Evolutionary conservation across 2,113 vertebrate genomes (phyloP).

Genomic region (Mionectes macconnelli): DNA sequence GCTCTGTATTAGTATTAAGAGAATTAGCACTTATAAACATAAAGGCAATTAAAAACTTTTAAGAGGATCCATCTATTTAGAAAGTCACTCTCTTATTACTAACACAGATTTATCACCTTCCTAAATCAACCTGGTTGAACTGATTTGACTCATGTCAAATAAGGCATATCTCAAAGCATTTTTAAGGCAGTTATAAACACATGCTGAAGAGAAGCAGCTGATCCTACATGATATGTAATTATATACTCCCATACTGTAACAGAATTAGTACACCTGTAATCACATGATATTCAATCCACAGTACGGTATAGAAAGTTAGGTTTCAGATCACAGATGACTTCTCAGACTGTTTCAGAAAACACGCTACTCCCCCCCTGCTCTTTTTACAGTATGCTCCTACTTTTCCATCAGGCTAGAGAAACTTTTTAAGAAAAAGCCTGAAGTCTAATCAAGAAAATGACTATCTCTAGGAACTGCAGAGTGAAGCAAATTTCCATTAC

Average conservation of each 20-base stretch:
- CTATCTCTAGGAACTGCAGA: neutral
- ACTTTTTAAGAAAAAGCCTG: neutral
- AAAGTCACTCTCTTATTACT: neutral
- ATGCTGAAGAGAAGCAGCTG: neutral
- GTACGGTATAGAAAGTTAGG: neutral
- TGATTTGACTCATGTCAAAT: neutral
- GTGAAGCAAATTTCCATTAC: constrained; percentile 4
- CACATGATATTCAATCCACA: neutral
- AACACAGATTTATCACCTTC: neutral
- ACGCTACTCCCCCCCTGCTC: neutral
- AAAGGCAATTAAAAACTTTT: neutral
- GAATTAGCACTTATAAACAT: neutral
- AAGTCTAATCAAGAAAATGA: neutral
- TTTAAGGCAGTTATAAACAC: neutral
- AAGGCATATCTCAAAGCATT: neutral
- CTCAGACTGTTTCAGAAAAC: neutral
- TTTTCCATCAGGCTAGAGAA: neutral
- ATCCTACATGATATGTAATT: neutral
- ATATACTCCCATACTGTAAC: neutral
- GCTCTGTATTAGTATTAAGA: neutral
- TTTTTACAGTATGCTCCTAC: neutral
- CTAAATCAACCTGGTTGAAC: neutral
- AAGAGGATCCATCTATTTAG: neutral
- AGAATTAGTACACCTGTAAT: neutral
- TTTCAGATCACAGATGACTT: neutral